phyloP scores from a whole-genome alignment of 2,797 vertebrate genomes.

The Myotis pilosus region DNA sequence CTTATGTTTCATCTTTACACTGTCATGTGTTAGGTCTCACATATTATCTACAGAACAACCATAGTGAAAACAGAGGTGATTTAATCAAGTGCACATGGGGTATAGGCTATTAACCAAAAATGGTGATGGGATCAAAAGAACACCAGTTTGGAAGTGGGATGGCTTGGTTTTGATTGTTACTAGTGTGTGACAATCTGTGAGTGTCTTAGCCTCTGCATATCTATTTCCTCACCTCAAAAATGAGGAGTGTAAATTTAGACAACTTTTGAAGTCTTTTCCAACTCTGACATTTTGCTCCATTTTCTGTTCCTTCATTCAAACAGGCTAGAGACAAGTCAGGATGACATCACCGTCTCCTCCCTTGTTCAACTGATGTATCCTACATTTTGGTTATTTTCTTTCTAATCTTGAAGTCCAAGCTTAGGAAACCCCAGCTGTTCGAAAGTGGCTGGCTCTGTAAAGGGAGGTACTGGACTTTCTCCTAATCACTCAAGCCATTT shows the following conservation, averaged over 20 bases:
- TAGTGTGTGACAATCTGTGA: background rate
- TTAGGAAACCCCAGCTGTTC: constrained; percentile 49
- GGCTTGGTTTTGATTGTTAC: constrained; percentile 30
- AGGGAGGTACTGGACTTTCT: constrained; percentile 23
- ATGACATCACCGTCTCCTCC: constrained; percentile 63
- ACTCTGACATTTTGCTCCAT: constrained; percentile 44
- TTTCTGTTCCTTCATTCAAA: constrained; percentile 40
- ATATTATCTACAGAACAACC: background rate
- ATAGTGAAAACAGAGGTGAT: background rate
- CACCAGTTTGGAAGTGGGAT: background rate
- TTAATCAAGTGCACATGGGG: background rate
- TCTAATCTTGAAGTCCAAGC: background rate
- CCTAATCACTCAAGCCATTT: constrained; percentile 45
- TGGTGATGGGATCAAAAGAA: constrained; percentile 19
- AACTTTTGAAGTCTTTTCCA: constrained; percentile 59
- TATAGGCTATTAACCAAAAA: background rate
- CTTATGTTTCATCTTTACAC: background rate
- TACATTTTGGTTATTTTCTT: constrained; percentile 40
- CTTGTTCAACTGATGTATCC: constrained; percentile 60
- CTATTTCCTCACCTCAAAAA: constrained; percentile 52
- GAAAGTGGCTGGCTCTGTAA: constrained; percentile 17
- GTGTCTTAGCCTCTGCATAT: background rate
- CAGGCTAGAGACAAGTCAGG: constrained; percentile 49
- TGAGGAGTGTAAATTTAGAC: constrained; percentile 25
- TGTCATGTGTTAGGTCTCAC: background rate